These are phyloP conservation scores for Rhinella marina DNA, from an alignment of 2,797 vertebrate species.

Conservation along the genomic window DNA sequence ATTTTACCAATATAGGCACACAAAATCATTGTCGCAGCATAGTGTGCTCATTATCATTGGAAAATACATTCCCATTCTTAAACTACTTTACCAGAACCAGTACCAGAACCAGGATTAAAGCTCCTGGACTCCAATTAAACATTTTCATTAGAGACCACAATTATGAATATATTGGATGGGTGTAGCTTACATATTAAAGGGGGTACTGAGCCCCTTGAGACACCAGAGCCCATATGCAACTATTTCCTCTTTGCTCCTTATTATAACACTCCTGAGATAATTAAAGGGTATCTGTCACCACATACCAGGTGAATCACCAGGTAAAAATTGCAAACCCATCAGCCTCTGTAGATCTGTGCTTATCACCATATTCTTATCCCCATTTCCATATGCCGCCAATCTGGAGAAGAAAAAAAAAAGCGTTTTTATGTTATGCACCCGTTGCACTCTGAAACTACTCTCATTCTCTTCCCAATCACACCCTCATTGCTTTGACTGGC, in stretches of 20 bases:
- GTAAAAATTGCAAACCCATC: neutral
- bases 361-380: no score
- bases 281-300: no score
- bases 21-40: neutral
- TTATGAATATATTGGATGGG: neutral
- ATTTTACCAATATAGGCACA: constrained; percentile 56
- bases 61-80: neutral
- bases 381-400: no score
- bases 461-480: no score
- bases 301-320: neutral
- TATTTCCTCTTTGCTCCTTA: no score
- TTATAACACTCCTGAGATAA: no score
- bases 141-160: neutral
- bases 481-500: no score
- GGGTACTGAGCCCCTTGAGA: neutral
- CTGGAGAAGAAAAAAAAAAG: no score
- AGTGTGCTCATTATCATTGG: neutral
- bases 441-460: no score
- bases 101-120: neutral
- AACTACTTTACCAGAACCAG: neutral
- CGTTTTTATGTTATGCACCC: no score
- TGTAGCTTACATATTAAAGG: neutral
- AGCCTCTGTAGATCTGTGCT: no score
- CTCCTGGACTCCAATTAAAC: neutral
- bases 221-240: neutral